Evolutionary conservation across 2,888 invertebrate species (phyloP).

Genomic region (Trisateles emortualis): DNA sequence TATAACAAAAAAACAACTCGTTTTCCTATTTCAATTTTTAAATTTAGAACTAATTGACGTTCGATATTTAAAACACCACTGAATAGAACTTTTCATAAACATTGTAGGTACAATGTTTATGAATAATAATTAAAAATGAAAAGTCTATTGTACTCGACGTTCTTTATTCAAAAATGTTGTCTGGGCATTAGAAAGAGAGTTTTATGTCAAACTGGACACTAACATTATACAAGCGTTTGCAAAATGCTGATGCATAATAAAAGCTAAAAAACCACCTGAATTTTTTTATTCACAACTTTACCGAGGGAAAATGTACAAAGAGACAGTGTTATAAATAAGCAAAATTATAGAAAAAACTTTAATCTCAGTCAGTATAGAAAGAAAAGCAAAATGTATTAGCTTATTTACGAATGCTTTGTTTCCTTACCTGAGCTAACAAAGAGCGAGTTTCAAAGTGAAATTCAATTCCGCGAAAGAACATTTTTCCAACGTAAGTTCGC

Average conservation of each 20-base stretch:
- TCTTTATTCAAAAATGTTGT: neutral
- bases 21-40: too few species aligned
- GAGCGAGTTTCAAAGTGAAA: conserved; percentile 59
- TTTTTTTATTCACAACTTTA: conserved; percentile 8
- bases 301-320: conserved; percentile 5
- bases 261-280: conserved; percentile 4
- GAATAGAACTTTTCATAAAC: too few species aligned
- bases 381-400: conserved; percentile 51
- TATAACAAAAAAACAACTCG: too few species aligned
- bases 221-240: neutral
- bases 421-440: conserved; percentile 57
- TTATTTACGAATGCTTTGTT: conserved; percentile 60
- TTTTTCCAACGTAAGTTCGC: conserved; percentile 51
- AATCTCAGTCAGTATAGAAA: conserved; percentile 27
- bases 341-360: conserved; percentile 33
- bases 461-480: conserved; percentile 57
- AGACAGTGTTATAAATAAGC: conserved; percentile 27
- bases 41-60: too few species aligned
- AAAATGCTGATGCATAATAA: conserved; percentile 17
- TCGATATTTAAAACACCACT: too few species aligned
- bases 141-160: neutral
- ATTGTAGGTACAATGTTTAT: neutral
- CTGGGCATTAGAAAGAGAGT: neutral
- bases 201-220: neutral
- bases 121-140: too few species aligned